Conservation (phyloP, 2,113 vertebrate species). For the Ploceus nigricollis region DNA sequence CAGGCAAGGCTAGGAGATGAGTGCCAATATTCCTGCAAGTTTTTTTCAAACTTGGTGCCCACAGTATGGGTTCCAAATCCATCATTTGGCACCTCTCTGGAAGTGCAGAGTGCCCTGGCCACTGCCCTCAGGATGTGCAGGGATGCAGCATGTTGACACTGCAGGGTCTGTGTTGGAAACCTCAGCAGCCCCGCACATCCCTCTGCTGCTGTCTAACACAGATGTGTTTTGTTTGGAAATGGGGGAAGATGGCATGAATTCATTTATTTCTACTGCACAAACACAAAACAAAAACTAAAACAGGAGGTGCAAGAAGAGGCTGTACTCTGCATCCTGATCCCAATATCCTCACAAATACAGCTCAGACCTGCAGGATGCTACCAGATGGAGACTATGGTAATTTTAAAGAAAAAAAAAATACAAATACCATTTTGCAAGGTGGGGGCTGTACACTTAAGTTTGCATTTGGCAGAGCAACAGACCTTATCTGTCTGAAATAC, state of each 20-base stretch:
- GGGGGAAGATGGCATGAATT: neutral
- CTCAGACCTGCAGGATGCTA: neutral
- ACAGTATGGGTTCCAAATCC: neutral
- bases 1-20: neutral
- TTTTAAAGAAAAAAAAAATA: constrained; percentile 23
- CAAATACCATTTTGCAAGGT: neutral
- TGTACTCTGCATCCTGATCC: neutral
- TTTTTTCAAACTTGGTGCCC: neutral
- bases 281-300: neutral
- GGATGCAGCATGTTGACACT: neutral
- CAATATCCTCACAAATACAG: neutral
- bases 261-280: neutral
- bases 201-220: neutral
- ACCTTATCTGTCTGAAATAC: constrained; percentile 1
- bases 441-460: neutral
- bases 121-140: neutral
- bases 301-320: neutral
- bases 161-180: neutral
- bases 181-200: accelerated
- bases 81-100: neutral
- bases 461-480: constrained; percentile 32
- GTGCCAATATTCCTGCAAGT: constrained; percentile 20
- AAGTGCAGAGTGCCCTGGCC: neutral
- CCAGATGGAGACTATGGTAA: constrained; percentile 48
- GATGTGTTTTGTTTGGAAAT: neutral